Base-by-base conservation (phyloP, 2,797 vertebrate species). In the Tokudaia tokunoshimensis region DNA sequence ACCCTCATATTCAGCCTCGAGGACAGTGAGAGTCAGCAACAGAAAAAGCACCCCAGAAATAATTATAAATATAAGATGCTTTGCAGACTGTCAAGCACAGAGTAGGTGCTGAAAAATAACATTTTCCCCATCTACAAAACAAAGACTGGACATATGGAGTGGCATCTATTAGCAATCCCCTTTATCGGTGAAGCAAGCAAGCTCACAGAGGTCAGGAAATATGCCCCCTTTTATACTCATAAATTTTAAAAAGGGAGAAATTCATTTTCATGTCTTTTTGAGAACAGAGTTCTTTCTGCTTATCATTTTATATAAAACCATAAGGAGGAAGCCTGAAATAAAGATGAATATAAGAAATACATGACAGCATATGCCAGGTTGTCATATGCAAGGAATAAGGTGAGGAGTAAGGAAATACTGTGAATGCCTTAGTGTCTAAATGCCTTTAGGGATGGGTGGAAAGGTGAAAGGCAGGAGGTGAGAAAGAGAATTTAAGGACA, bases 291-390 rank as follows among this genome's bases (percentile, higher is more conserved):
- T 74, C 44, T n/a, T 88, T 76, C 85, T 95, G 84, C 24, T 14
- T 50, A 41, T 72, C 82, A 84, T 93, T 95, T 55, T 93, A 17
- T n/a, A 83, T 82, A 67, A 92, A 91, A 67, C 75, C 55, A 75
- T 87, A 79, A 86, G 91, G 91, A 79, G 47, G 70, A 83, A 86
- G 61, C 57, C 67, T 37, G 55, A 96, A 93, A 83, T 93, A 93
- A 80, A 80, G 70, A 26, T 19, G 47, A 61, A 22, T 74, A 91
- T 22, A 74, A 86, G 74, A 82, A 87, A 4, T 74, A 22, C 52
- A 41, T 79, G 83, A 29, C 20, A 74, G 74, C n/a, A 72, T 14
- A 11, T 63, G 81, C 50, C 0, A 1, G 59, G 34, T 65, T 52
- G 29, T 37, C 82, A 81, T 67, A 57, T 59, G 17, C 24, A 72